Percentiles rank a stretch among this genome's conserved stretches.
These are phyloP conservation scores for Bombus vancouverensis DNA, from an alignment of 1,140 invertebrate genomes.

Conservation along the genomic window DNA sequence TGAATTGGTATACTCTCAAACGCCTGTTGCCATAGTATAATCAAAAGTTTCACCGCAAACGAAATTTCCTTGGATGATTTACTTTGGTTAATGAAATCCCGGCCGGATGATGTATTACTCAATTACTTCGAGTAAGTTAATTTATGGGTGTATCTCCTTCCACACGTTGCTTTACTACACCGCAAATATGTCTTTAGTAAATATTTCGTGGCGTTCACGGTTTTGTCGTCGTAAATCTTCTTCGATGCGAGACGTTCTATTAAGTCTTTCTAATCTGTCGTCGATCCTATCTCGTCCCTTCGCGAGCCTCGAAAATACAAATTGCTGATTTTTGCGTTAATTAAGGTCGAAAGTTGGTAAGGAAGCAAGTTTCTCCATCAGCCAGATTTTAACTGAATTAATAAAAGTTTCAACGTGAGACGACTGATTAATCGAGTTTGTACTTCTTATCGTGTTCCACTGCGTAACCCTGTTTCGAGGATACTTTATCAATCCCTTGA, in stretches of 20 bases:
- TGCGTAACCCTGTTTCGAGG: not conserved
- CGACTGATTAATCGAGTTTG: conserved; percentile 38
- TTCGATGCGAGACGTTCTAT: not conserved
- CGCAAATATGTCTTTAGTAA: conserved; percentile 38
- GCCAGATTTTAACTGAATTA: conserved; percentile 20
- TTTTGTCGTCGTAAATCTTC: not conserved
- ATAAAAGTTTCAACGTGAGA: conserved; percentile 13
- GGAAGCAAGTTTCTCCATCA: conserved; percentile 18
- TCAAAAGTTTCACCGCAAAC: conserved; percentile 18
- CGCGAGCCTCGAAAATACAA: not conserved
- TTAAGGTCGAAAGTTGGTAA: conserved; percentile 8
- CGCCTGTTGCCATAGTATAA: not conserved
- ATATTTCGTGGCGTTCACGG: conserved; percentile 14
- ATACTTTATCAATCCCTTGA: not conserved
- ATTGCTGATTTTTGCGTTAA: conserved; percentile 23
- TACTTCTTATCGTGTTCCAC: conserved; percentile 23
- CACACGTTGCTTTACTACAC: not conserved
- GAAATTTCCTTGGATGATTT: conserved; percentile 43
- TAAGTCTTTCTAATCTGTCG: not conserved
- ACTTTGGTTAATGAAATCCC: conserved; percentile 51
- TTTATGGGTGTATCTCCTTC: conserved; percentile 23
- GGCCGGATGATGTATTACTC: conserved; percentile 39
- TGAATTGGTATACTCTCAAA: not conserved
- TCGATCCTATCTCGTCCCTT: not conserved
- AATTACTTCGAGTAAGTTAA: conserved; percentile 50